Evolutionary conservation across 2,113 vertebrate species (phyloP).

Genomic region (Mastomys coucha): DNA sequence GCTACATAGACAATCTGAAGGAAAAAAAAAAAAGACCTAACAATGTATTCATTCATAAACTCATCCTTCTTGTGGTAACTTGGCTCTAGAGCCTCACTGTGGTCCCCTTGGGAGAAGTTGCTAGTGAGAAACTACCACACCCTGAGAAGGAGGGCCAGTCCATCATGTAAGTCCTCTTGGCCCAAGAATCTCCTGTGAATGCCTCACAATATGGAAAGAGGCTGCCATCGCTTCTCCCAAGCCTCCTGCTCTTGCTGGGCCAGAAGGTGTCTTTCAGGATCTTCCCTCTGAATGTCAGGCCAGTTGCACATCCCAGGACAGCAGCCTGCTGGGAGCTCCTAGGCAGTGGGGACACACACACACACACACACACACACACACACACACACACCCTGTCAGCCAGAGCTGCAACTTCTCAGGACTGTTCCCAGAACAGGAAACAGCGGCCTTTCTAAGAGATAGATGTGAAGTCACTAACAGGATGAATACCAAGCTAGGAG

Average conservation of each 20-base stretch:
- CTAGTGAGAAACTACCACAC: not conserved
- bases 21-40: not conserved
- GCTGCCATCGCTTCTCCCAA: not conserved
- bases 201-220: not conserved
- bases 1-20: not conserved
- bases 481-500: constrained; percentile 43
- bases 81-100: not conserved
- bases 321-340: not conserved
- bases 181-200: not conserved
- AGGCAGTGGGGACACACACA: not conserved
- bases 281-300: not conserved
- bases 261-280: not conserved
- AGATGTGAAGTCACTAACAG: not conserved
- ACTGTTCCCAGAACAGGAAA: constrained; percentile 14
- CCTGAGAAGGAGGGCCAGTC: not conserved
- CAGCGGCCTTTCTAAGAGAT: constrained; percentile 12
- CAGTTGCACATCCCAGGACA: not conserved
- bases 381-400: not conserved
- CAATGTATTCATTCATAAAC: not conserved
- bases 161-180: not conserved
- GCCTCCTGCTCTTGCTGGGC: not conserved
- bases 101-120: not conserved
- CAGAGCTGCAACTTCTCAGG: not conserved
- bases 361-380: too few relatives aligned
- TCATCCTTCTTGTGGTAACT: not conserved